Percentiles rank a stretch among this genome's conserved stretches.
Evolutionary conservation across 2,888 invertebrate genomes (phyloP).

Genomic region (Lapara coniferarum): DNA sequence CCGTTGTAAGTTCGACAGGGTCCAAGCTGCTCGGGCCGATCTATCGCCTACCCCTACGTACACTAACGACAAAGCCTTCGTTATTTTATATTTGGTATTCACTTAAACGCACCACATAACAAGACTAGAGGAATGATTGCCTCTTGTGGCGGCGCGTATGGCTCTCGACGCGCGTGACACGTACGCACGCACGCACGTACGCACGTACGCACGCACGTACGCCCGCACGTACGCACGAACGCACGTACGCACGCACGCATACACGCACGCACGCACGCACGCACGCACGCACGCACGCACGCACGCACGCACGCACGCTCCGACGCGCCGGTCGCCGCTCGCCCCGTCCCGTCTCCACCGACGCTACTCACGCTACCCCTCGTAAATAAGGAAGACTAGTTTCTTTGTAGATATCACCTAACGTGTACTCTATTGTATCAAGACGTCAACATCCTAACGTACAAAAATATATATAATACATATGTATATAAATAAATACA

Average conservation of each 20-base stretch:
- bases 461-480: conserved; percentile 77
- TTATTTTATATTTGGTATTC: conserved; percentile 81
- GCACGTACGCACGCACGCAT: not conserved
- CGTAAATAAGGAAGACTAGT: conserved; percentile 82
- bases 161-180: not conserved
- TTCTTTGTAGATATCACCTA: conserved; percentile 81
- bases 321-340: conserved; percentile 36
- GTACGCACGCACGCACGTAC: not conserved
- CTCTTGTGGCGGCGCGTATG: conserved; percentile 67
- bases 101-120: conserved; percentile 80
- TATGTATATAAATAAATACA: conserved; percentile 75
- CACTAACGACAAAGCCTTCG: conserved; percentile 76
- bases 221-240: not conserved
- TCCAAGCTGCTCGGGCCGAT: conserved; percentile 79
- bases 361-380: conserved; percentile 46
- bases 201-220: not conserved
- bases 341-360: conserved; percentile 45
- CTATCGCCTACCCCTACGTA: conserved; percentile 64
- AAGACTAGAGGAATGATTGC: conserved; percentile 83
- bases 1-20: conserved; percentile 67
- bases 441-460: conserved; percentile 67
- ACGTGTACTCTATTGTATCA: conserved; percentile 70
- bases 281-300: conserved; percentile 3
- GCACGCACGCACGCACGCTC: conserved; percentile 1
- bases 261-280: not conserved